Conservation (phyloP, 2,113 vertebrate species). For the Tor tambroides region DNA sequence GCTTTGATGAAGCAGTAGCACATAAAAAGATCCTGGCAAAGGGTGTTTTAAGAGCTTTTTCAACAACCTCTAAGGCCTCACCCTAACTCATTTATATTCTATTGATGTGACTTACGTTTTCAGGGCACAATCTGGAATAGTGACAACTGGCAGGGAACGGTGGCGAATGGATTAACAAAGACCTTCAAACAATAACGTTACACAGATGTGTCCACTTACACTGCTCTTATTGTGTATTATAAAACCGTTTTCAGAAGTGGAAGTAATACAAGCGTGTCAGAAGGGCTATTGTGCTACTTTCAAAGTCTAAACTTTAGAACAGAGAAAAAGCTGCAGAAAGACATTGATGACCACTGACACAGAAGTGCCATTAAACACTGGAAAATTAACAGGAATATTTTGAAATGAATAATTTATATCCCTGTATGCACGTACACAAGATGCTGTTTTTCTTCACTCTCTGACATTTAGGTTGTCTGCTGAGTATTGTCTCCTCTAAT, state of each 20-base stretch:
- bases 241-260: conserved; percentile 2
- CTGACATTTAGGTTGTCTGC: conserved; percentile 42
- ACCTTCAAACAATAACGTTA: conserved; percentile 17
- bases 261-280: neutral
- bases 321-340: neutral
- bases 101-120: conserved; percentile 25
- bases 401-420: conserved; percentile 10
- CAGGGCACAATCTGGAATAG: conserved; percentile 22
- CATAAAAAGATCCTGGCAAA: conserved; percentile 14
- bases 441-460: conserved; percentile 32
- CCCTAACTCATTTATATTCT: conserved; percentile 26
- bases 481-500: conserved; percentile 42
- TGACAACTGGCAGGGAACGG: conserved; percentile 30
- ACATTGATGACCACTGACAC: conserved; percentile 9
- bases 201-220: conserved; percentile 3
- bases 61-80: conserved; percentile 26
- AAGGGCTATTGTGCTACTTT: neutral
- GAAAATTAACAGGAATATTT: conserved; percentile 23
- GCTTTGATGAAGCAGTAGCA: conserved; percentile 21
- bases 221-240: neutral
- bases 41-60: conserved; percentile 35
- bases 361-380: conserved; percentile 1
- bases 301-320: neutral
- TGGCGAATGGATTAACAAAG: conserved; percentile 25
- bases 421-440: neutral